A percentile compares a stretch with the other conserved stretches of the same genome.
Evolutionary conservation across 1,140 invertebrate genomes (phyloP).

Genomic region (Helicoverpa zea): DNA sequence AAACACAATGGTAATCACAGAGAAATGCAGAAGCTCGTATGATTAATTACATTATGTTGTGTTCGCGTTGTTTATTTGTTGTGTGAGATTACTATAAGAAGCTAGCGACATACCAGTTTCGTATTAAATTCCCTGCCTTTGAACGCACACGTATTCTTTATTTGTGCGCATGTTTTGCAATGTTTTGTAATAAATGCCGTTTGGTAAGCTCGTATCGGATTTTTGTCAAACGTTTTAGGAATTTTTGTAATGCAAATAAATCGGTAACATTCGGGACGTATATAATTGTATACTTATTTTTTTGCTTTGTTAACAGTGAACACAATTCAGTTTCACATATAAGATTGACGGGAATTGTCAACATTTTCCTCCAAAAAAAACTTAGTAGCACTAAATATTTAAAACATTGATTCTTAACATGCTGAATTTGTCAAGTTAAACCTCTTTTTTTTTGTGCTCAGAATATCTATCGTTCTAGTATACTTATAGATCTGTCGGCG

Average conservation of each 20-base stretch:
- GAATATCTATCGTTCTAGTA: too few species aligned
- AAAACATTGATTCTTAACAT: too few species aligned
- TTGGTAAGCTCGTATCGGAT: slow-evolving; percentile 20
- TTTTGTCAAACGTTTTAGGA: slow-evolving; percentile 11
- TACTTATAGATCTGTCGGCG: too few species aligned
- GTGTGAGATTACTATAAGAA: slow-evolving; percentile 28
- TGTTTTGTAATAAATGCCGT: background rate
- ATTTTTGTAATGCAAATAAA: slow-evolving; percentile 15
- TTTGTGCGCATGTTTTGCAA: background rate
- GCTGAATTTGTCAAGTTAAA: too few species aligned
- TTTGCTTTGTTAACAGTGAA: background rate
- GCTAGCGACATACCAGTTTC: slow-evolving; percentile 26
- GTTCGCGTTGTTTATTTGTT: slow-evolving; percentile 37
- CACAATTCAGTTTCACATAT: too few species aligned
- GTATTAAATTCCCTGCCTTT: slow-evolving; percentile 34
- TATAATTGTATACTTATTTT: background rate
- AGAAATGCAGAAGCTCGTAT: slow-evolving; percentile 63
- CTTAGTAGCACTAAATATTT: too few species aligned
- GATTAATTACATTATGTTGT: slow-evolving; percentile 60
- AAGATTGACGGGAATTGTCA: too few species aligned
- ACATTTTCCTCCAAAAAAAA: too few species aligned
- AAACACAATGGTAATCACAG: slow-evolving; percentile 65
- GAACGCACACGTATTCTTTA: slow-evolving; percentile 14
- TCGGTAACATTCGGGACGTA: background rate
- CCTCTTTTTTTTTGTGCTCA: too few species aligned